These are phyloP conservation scores for Ganaspis brasiliensis DNA, from an alignment of 2,888 invertebrate genomes.

Conservation along the genomic window DNA sequence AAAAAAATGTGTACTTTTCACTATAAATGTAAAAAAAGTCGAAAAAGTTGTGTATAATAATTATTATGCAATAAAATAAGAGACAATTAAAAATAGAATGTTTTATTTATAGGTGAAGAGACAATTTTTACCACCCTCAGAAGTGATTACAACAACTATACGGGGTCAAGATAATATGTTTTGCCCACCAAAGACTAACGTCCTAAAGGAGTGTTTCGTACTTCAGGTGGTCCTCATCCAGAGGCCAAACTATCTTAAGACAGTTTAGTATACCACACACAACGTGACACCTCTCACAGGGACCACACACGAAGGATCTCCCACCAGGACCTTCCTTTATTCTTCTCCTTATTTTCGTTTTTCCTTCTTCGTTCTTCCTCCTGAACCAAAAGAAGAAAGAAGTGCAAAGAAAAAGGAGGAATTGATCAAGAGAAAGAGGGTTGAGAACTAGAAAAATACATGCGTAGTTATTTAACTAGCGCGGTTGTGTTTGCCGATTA, in stretches of 20 bases:
- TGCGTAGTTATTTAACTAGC: slow-evolving; percentile 24
- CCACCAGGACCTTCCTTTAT: slow-evolving; percentile 50
- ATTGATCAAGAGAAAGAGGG: not conserved
- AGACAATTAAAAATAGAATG: no score
- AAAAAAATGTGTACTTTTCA: no score
- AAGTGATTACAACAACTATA: not conserved
- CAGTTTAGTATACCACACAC: slow-evolving; percentile 79
- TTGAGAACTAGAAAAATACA: slow-evolving; percentile 30
- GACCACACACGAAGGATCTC: slow-evolving; percentile 79
- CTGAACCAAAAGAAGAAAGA: slow-evolving; percentile 38
- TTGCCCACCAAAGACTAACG: not conserved
- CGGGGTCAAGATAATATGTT: slow-evolving; percentile 29
- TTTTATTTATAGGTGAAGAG: not conserved
- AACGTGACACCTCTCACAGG: slow-evolving; percentile 78
- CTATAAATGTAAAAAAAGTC: no score
- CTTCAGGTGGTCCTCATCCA: slow-evolving; percentile 65
- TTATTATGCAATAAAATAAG: no score
- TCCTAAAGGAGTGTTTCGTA: slow-evolving; percentile 20
- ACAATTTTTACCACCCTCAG: not conserved
- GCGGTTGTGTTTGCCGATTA: slow-evolving; percentile 29
- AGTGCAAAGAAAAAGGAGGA: slow-evolving; percentile 49
- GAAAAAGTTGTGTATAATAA: no score
- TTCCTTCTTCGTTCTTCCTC: slow-evolving; percentile 55
- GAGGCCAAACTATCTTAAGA: slow-evolving; percentile 70
- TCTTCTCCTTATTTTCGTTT: slow-evolving; percentile 49